Percentiles rank a stretch among this genome's conserved stretches.
Conservation (phyloP, 2,113 vertebrate species). For the Cyprinus carpio region DNA sequence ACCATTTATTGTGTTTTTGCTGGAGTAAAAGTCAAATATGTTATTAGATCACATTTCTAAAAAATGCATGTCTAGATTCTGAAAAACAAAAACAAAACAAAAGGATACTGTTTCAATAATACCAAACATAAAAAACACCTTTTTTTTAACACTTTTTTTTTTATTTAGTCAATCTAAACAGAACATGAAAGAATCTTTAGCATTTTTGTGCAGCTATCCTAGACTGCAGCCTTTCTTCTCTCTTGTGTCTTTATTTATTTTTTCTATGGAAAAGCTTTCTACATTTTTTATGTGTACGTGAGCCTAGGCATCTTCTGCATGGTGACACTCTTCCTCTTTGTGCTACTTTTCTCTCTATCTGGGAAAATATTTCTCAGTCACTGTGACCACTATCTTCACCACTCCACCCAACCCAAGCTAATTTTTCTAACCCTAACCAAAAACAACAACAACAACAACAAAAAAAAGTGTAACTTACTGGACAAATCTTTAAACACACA, state of each 20-base stretch:
- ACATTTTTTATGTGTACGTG: slow-evolving; percentile 48
- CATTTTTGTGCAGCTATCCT: background rate
- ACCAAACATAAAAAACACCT: background rate
- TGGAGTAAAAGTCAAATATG: background rate
- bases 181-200: background rate
- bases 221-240: background rate
- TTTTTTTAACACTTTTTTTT: too few species aligned
- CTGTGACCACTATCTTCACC: slow-evolving; percentile 77
- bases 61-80: background rate
- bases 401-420: background rate
- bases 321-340: slow-evolving; percentile 82
- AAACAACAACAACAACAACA: too few species aligned
- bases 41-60: background rate
- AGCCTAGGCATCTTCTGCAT: slow-evolving; percentile 69
- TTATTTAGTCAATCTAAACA: background rate
- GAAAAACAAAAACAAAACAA: background rate
- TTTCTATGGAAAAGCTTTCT: background rate
- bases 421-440: background rate
- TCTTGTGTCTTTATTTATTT: background rate
- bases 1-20: background rate
- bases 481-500: background rate
- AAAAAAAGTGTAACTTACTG: background rate
- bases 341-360: slow-evolving; percentile 57
- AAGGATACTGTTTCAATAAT: background rate
- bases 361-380: slow-evolving; percentile 56